phyloP scores from a whole-genome alignment of 1,140 invertebrate genomes.

The Scaptodrosophila lebanonensis region DNA sequence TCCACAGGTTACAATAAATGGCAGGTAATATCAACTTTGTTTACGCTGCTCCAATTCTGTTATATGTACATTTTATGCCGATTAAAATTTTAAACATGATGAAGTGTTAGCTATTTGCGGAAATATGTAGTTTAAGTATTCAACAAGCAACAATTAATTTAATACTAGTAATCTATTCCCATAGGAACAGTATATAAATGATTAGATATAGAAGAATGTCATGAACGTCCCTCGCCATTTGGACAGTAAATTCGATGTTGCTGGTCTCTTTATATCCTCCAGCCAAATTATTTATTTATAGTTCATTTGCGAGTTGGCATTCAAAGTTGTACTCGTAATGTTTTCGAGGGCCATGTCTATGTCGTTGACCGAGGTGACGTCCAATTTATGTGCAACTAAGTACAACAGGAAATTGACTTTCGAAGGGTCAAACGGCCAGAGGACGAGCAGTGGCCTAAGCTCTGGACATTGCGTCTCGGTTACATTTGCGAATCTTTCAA shows the following conservation, averaged over 20 bases:
- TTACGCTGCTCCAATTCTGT: too few species aligned
- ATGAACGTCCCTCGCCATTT: slow-evolving; percentile 38
- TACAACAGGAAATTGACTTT: slow-evolving; percentile 55
- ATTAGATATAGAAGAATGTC: too few species aligned
- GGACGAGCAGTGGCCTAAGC: slow-evolving; percentile 3
- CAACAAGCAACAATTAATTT: too few species aligned
- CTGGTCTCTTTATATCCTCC: slow-evolving; percentile 26
- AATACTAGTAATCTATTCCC: too few species aligned
- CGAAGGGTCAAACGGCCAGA: slow-evolving; percentile 1
- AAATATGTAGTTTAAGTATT: too few species aligned
- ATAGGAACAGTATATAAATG: too few species aligned
- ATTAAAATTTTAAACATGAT: too few species aligned
- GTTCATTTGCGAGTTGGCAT: slow-evolving; percentile 67
- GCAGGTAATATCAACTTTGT: too few species aligned
- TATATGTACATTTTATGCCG: too few species aligned
- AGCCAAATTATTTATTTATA: slow-evolving; percentile 71
- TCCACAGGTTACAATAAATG: too few species aligned
- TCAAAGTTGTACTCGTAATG: slow-evolving; percentile 63
- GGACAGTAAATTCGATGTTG: slow-evolving; percentile 11
- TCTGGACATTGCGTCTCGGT: background rate
- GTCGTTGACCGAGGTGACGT: slow-evolving; percentile 5
- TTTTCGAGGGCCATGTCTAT: slow-evolving; percentile 24
- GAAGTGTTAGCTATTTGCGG: too few species aligned
- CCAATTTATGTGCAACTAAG: slow-evolving; percentile 47
- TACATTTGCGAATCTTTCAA: slow-evolving; percentile 45